Evolutionary conservation across 1,140 invertebrate species (phyloP).

Genomic region (Oreohelix idahoensis): DNA sequence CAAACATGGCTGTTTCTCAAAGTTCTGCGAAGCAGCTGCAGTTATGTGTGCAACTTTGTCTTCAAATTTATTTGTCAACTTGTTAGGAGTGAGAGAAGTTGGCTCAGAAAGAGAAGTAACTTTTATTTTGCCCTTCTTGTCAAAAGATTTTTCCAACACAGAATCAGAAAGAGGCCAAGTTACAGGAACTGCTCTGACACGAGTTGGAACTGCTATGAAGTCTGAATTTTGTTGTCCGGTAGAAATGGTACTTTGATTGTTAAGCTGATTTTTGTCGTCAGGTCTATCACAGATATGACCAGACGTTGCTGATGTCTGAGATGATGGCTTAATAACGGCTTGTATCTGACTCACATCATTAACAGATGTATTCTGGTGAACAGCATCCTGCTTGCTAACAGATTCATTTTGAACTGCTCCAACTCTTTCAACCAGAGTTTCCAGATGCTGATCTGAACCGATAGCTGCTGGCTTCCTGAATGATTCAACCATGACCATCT

Average conservation of each 20-base stretch:
- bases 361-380: neutral
- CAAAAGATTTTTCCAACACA: neutral
- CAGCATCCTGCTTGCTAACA: neutral
- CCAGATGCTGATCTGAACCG: too few species aligned
- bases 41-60: neutral
- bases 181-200: neutral
- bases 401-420: neutral
- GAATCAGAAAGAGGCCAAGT: neutral
- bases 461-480: too few species aligned
- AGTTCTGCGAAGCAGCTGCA: neutral
- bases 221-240: neutral
- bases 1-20: neutral
- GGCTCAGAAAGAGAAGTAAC: neutral
- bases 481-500: too few species aligned
- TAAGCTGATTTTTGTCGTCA: neutral
- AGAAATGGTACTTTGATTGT: neutral
- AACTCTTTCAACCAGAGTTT: neutral
- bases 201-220: neutral
- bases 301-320: neutral
- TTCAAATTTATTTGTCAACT: neutral
- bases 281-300: neutral
- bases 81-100: neutral
- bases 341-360: neutral
- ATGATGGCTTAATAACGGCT: neutral
- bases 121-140: neutral